Evolutionary conservation across 2,888 invertebrate species (phyloP).

Genomic region (Archips xylosteana): DNA sequence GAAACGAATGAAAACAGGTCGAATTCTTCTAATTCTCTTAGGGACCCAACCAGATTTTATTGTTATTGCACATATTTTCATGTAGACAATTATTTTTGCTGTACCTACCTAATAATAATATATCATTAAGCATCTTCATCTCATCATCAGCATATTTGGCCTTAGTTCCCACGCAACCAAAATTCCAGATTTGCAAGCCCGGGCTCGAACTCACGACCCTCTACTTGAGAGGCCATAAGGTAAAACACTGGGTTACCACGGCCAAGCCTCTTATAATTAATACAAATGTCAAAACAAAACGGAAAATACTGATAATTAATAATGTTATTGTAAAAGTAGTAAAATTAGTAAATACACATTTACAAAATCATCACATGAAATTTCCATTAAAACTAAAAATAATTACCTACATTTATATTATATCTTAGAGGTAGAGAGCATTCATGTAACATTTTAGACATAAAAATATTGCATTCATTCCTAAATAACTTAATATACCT

Average conservation of each 20-base stretch:
- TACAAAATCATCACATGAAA: neutral
- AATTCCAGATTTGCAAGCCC: no score
- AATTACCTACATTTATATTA: neutral
- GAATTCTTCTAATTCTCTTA: neutral
- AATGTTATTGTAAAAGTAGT: neutral
- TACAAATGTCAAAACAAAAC: neutral
- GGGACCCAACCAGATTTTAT: neutral
- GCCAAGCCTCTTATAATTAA: neutral
- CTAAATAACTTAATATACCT: neutral
- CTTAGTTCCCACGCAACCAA: no score
- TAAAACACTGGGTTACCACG: no score
- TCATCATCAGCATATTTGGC: no score
- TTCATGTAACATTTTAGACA: neutral
- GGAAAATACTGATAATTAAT: neutral
- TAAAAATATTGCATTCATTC: neutral
- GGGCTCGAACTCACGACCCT: no score
- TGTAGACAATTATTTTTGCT: neutral
- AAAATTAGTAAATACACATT: neutral
- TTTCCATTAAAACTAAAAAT: neutral
- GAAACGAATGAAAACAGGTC: no score
- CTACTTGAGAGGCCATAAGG: no score
- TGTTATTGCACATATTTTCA: neutral
- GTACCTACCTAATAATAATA: neutral
- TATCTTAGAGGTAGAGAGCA: conserved; percentile 3
- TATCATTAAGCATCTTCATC: neutral